phyloP scores from a whole-genome alignment of 2,113 vertebrate species.

The Eupsittula cactorum region DNA sequence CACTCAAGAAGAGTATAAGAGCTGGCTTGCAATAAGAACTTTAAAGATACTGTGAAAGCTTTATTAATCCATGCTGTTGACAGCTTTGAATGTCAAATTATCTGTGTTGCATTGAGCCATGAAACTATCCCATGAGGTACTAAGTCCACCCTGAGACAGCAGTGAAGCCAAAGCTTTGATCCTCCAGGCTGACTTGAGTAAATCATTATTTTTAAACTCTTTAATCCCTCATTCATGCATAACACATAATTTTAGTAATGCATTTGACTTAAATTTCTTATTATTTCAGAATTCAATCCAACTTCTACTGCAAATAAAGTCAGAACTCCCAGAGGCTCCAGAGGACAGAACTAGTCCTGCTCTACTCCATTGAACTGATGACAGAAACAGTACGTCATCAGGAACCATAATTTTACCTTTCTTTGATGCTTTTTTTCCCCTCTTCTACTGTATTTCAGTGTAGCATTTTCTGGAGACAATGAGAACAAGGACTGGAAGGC shows the following conservation, averaged over 20 bases:
- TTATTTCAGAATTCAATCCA: constrained; percentile 19
- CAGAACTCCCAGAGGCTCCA: not conserved
- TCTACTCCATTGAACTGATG: not conserved
- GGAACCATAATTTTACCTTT: not conserved
- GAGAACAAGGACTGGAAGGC: not conserved
- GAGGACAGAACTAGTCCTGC: not conserved
- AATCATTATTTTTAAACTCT: constrained; percentile 52
- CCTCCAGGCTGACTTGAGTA: constrained; percentile 49
- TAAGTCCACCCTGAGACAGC: constrained; percentile 44
- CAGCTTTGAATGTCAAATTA: constrained; percentile 35
- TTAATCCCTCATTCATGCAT: constrained; percentile 37
- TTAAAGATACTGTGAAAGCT: constrained; percentile 21
- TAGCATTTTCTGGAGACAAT: not conserved
- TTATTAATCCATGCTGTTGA: constrained; percentile 34
- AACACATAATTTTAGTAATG: constrained; percentile 29
- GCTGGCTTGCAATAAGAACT: constrained; percentile 3
- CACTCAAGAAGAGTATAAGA: not conserved
- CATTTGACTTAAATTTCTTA: constrained; percentile 19
- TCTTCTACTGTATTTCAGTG: not conserved
- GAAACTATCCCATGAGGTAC: constrained; percentile 21
- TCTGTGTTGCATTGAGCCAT: constrained; percentile 11
- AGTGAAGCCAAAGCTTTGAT: constrained; percentile 52
- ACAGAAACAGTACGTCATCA: not conserved
- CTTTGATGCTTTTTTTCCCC: not conserved
- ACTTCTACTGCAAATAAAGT: constrained; percentile 10